Evolutionary conservation across 2,888 invertebrate genomes (phyloP), one percentile per base, ranked within the genome.

Genomic region (Tridacna gigas): DNA sequence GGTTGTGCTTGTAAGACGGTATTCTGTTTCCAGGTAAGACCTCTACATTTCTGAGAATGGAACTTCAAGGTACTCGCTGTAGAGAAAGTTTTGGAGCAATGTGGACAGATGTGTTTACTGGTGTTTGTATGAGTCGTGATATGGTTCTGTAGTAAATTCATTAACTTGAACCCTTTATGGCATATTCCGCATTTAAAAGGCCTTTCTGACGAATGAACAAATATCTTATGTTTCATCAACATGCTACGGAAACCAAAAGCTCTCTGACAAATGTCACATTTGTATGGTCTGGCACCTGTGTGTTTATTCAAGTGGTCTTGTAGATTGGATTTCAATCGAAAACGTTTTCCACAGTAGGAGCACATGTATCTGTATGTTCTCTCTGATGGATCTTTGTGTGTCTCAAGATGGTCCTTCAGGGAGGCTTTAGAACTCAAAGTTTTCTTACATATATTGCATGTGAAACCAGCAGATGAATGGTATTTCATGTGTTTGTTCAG

Each of bases 271-370:
- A 82, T 56, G 26, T 89, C 84, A 82, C 92, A 92, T 15, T 77
- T 75, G 69, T 91, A 90, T 0, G 92, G 92, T 51, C 88, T 87
- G 12, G 86, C 88, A 15, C 91, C 91, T n/a, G 91, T 91, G 74
- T 92, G 92, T 56, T 90, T 91, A 78, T 92, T 92, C 20, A 91
- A 74, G 82, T 92, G 92, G 75, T 92, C 91, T 9, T 80, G 69
- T 37, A 86, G 90, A 28, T 90, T 89, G 18, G 89, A 79, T 61
- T 90, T 91, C 77, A 84, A 84, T 48, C 85, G 82, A 74, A 89
- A 89, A 20, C 85, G 81, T 28, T 89, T 86, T 7, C 89, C 90
- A 79, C 92, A 92, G 69, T 83, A 89, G 0, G 78, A 81, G 77
- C 92, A 92, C 0, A 86, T 74, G 80, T 83, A 90, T 13, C 86